Evolutionary conservation across 2,888 invertebrate genomes (phyloP).

Genomic region (Adelognathus sp.): DNA sequence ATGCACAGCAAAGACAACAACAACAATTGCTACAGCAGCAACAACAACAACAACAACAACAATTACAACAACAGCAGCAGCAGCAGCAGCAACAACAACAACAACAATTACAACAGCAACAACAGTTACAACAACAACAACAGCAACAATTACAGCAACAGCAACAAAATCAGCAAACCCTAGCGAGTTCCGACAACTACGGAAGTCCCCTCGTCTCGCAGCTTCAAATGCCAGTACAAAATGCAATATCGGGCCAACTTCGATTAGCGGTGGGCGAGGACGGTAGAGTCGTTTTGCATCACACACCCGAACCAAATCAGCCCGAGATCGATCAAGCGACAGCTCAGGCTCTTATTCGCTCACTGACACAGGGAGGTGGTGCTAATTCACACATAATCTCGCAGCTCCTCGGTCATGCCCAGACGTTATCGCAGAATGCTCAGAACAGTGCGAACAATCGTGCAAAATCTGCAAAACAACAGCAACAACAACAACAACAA

Average conservation of each 20-base stretch:
- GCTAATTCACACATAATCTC: constrained; percentile 79
- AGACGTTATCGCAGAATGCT: constrained; percentile 67
- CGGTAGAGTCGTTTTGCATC: constrained; percentile 86
- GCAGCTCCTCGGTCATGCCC: constrained; percentile 75
- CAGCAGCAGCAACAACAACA: constrained; percentile 55
- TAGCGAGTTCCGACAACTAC: constrained; percentile 61
- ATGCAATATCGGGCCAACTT: constrained; percentile 83
- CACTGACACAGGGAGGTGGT: constrained; percentile 75
- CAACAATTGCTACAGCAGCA: constrained; percentile 62
- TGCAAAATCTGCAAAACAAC: constrained; percentile 37
- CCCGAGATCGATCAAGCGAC: constrained; percentile 79
- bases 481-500: constrained; percentile 52
- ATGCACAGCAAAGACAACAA: constrained; percentile 62
- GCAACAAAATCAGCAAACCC: constrained; percentile 53
- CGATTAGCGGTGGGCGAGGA: constrained; percentile 87
- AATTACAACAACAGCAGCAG: constrained; percentile 65
- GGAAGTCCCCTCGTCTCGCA: constrained; percentile 82
- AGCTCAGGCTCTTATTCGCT: constrained; percentile 77
- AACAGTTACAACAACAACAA: constrained; percentile 62
- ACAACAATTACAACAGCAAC: constrained; percentile 64
- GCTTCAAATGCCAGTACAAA: constrained; percentile 81
- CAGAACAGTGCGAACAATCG: constrained; percentile 53
- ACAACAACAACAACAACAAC: constrained; percentile 62
- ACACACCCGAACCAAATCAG: constrained; percentile 83
- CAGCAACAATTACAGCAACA: constrained; percentile 59